Base-by-base conservation (phyloP, 2,888 invertebrate species). In the Therioaphis trifolii region DNA sequence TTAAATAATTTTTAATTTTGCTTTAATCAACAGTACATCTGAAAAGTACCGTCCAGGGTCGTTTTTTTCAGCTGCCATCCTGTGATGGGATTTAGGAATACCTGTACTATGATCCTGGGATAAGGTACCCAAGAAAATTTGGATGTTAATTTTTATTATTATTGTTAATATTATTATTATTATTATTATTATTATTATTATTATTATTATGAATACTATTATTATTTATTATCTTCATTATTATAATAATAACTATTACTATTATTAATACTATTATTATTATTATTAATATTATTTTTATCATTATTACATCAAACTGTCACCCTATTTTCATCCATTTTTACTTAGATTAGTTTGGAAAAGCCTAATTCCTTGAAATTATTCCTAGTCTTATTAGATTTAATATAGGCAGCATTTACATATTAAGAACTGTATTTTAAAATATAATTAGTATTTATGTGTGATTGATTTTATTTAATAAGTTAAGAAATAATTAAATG, bases 11-110 rank as follows among this genome's bases (percentile, higher is more conserved):
- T 74, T 82, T 82, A 74, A 82, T 82, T 82, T 82, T 82, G 61
- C 82, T 82, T 82, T 82, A 61, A 82, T 82, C 82, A 71, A 74
- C 82, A 82, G 82, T 82, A 82, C 74, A 74, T 74, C 74, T 66
- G 82, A 82, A 72, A 80, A 82, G 49, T 82, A 74, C 74, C 82
- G 82, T 52, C 72, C 82, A 82, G 72, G 82, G 63, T 82, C 82
- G n/a, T 82, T 82, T 74, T 82, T 82, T 82, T 82, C 82, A 74
- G 24, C 82, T 11, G 74, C 72, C 72, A 82, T 82, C 82, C 74
- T 82, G 40, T 82, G 66, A 82, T 49, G 74, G 63, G 82, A 74
- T 82, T 82, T 82, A 72, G 82, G 18, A 82, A 82, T 74, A 72
- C 72, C 82, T 74, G 63, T 82, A 82, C 82, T 82, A 40, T 82